Evolutionary conservation across 1,140 invertebrate genomes (phyloP), one percentile per base, ranked within the genome.

Genomic region (Trichonephila inaurata): DNA sequence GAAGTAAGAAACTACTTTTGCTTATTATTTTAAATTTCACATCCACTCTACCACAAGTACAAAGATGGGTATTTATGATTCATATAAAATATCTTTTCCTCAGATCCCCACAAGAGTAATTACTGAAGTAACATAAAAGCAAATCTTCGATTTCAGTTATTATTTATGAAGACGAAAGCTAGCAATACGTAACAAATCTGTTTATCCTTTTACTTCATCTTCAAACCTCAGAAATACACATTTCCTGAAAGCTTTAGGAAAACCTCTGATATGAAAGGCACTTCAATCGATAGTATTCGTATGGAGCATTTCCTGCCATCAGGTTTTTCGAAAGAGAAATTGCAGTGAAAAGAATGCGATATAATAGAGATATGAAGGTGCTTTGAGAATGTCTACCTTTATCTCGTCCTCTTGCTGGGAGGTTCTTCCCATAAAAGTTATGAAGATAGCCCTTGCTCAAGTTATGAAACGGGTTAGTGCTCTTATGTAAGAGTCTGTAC

Each of bases 211-310:
- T 51, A 16, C 33, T n/a, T 89, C 62, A 44, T 89, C 64, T 66
- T 66, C 18, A 72, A 69, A 89, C 88, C 64, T 51, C 51, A 89
- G 66, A 89, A 89, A 89, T 89, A 89, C 62, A 72, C 24, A 72
- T 89, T 88, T 62, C 86, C 33, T 88, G 86, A 88, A 66, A 89
- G 88, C 64, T 61, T 87, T 87, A 87, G 16, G 60, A 87, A 87
- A 19, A 60, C n/a, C 19, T 62, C n/a, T 72, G 88, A 77, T 77
- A 69, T 89, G 88, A 89, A 77, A 89, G 88, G 85, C 60, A 51
- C 44, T 87, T 61, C 85, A 87, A 64, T 87, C 85, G 28, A 87
- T 87, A 87, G 28, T 85, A n/a, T 61, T 85, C 83, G 83, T 85
- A 85, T 60, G n/a, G n/a, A 85, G 44, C 83, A 85, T 85, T 85